Evolutionary conservation across 1,140 invertebrate genomes (phyloP).

Genomic region (Hyphantria cunea): DNA sequence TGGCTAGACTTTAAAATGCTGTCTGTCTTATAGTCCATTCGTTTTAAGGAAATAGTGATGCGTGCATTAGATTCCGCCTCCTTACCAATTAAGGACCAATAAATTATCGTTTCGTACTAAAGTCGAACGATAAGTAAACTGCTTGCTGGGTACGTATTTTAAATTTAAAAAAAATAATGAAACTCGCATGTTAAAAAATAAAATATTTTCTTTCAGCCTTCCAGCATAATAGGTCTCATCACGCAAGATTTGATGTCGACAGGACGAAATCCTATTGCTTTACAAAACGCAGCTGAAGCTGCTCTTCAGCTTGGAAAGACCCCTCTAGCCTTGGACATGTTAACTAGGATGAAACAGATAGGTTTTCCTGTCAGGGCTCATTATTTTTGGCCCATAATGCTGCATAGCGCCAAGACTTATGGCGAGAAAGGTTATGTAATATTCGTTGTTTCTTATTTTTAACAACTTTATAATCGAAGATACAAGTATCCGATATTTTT

Average conservation of each 20-base stretch:
- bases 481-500: no score
- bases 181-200: neutral
- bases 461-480: no score
- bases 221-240: slow-evolving; percentile 58
- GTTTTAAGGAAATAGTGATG: no score
- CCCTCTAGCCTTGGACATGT: slow-evolving; percentile 71
- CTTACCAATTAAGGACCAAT: no score
- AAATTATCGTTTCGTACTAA: no score
- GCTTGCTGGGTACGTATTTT: no score
- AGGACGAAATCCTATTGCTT: slow-evolving; percentile 60
- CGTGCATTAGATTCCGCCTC: no score
- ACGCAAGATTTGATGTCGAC: slow-evolving; percentile 65
- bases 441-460: no score
- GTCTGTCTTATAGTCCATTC: no score
- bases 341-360: slow-evolving; percentile 77
- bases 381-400: slow-evolving; percentile 83
- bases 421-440: slow-evolving; percentile 71
- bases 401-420: slow-evolving; percentile 61
- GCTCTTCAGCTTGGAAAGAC: slow-evolving; percentile 63
- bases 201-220: slow-evolving; percentile 56
- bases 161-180: no score
- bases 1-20: no score
- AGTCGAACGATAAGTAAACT: no score
- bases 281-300: slow-evolving; percentile 67
- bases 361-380: slow-evolving; percentile 77